Evolutionary conservation across 2,888 invertebrate species (phyloP).

Genomic region (Anodontia alba): DNA sequence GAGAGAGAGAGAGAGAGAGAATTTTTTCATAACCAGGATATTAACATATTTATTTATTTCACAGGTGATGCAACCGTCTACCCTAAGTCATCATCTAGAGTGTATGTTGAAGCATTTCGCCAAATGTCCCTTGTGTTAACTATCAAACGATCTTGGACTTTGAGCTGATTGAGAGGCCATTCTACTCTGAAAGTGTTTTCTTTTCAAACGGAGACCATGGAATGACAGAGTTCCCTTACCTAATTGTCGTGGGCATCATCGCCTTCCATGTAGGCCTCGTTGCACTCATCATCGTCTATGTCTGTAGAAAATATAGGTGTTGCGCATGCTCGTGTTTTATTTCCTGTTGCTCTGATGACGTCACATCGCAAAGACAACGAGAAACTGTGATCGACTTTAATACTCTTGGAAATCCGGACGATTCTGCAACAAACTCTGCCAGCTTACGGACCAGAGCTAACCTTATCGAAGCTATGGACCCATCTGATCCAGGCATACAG

Average conservation of each 20-base stretch:
- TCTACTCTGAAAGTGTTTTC: no score
- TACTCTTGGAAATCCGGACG: neutral
- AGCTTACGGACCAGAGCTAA: neutral
- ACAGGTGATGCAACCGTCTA: no score
- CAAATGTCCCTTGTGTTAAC: no score
- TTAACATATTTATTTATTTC: no score
- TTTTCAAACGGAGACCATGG: no score
- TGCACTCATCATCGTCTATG: neutral
- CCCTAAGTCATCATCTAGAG: no score
- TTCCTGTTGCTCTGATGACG: neutral
- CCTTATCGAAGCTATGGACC: neutral
- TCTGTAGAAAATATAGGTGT: slow-evolving; percentile 3
- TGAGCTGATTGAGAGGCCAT: no score
- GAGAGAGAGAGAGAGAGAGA: no score
- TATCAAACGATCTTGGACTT: no score
- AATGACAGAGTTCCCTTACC: neutral
- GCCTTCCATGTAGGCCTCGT: neutral
- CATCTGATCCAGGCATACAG: slow-evolving; percentile 17
- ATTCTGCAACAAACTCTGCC: neutral
- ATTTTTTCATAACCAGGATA: no score
- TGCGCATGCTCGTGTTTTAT: slow-evolving; percentile 10
- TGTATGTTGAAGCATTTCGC: no score
- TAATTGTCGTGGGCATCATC: neutral
- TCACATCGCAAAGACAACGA: neutral
- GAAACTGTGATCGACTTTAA: neutral